Evolutionary conservation across 2,888 invertebrate species (phyloP), one percentile per base, ranked within the genome.

Genomic region (Epiblema foenella): DNA sequence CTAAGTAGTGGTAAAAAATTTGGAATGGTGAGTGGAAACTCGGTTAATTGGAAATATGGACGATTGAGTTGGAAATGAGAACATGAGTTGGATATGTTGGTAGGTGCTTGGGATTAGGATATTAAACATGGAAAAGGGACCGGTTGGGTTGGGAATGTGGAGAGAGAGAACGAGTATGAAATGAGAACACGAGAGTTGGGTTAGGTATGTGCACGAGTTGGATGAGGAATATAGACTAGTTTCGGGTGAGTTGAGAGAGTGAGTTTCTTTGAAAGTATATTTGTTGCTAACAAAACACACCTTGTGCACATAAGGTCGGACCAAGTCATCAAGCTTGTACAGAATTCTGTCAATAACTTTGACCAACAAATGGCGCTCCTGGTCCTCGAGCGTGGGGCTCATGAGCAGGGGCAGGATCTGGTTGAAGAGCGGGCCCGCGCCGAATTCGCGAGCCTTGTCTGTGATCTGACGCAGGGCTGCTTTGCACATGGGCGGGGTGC

Each of bases 331-430:
- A 79, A 99, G 92, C 89, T 99, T 99, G 93, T 99, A 99, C 15
- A 99, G 94, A 85, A 99, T 99, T 63, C 99, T 95, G 93, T 99
- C 99, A 81, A 99, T 99, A 68, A 99, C 99, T 95, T 99, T 99
- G 10, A 99, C 99, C 68, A 99, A 94, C 82, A 99, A 95, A 95
- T 99, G 99, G 33, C 99, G 95, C 87, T 99, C 99, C 90, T 99
- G 99, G 90, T 99, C 99, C 89, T 99, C 99, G 15, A 99, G 94
- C 0, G 99, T 99, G 0, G 99, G 99, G 46, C 99, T 99, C 99
- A 99, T 99, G n/a, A 99, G 95, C 73, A 99, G 93, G 0, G 99
- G 99, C 65, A 99, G 92, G 80, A 99, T 99, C 93, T 99, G 99
- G 91, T 99, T 99, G 87, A 99, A 99, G 1, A 99, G 94, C 0